Evolutionary conservation across 2,888 invertebrate genomes (phyloP).

Genomic region (Erebia palarica): DNA sequence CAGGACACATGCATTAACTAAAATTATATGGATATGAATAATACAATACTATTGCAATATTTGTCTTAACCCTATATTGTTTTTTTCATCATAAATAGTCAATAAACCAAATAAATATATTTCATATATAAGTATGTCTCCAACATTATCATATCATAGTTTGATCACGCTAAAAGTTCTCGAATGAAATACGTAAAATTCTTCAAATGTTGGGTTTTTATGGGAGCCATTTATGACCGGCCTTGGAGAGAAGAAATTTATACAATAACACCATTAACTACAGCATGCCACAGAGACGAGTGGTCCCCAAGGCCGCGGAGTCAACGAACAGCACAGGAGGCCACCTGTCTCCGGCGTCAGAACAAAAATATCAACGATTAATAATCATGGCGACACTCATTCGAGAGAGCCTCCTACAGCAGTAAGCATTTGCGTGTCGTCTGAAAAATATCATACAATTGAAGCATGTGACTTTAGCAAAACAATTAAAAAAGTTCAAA

Average conservation of each 20-base stretch:
- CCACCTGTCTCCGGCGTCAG: constrained; percentile 68
- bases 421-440: neutral
- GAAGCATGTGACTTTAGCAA: neutral
- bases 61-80: neutral
- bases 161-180: neutral
- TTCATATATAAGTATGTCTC: too few species aligned
- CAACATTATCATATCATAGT: neutral
- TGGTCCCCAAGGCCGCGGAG: constrained; percentile 70
- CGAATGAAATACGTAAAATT: constrained; percentile 1
- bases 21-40: neutral
- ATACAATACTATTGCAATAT: neutral
- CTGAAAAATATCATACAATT: neutral
- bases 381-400: constrained; percentile 42
- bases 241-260: constrained; percentile 69
- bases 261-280: constrained; percentile 55
- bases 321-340: constrained; percentile 74
- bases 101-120: neutral
- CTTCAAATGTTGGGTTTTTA: constrained; percentile 5
- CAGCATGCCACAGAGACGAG: constrained; percentile 69
- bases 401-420: neutral
- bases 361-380: constrained; percentile 56
- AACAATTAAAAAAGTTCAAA: neutral
- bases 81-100: neutral
- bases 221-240: constrained; percentile 43
- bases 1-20: neutral